phyloP scores from a whole-genome alignment of 2,888 invertebrate genomes.

The Vanessa cardui region DNA sequence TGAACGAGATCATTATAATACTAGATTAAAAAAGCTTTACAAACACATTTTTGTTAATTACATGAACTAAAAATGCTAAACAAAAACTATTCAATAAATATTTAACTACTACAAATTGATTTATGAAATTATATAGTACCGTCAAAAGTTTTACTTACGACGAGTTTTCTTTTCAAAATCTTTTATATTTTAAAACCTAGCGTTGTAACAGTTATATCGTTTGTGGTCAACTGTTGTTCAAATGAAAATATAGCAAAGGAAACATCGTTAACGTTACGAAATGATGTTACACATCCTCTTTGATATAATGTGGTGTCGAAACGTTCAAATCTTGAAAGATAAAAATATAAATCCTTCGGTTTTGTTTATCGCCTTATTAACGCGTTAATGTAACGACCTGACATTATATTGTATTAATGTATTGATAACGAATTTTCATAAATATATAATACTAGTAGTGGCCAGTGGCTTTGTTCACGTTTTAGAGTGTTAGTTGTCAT shows the following conservation, averaged over 20 bases:
- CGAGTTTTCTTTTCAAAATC: no score
- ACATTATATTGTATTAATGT: neutral
- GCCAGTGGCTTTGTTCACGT: no score
- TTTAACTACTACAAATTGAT: no score
- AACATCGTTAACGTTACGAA: constrained; percentile 32
- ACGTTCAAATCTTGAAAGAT: constrained; percentile 28
- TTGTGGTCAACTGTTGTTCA: constrained; percentile 14
- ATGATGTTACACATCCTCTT: constrained; percentile 14
- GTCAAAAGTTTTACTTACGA: no score
- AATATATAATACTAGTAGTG: no score
- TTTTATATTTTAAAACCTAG: neutral
- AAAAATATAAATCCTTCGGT: constrained; percentile 20
- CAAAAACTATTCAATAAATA: no score
- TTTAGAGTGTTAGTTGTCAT: no score
- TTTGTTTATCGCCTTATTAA: constrained; percentile 22
- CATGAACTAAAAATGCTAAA: no score
- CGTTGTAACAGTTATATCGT: neutral
- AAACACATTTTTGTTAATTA: no score
- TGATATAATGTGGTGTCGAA: constrained; percentile 25
- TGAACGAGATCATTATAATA: no score
- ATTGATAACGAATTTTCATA: neutral
- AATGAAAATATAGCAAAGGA: constrained; percentile 21
- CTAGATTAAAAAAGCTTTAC: no score
- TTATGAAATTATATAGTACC: no score
- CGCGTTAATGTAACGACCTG: constrained; percentile 14